Percentiles rank a stretch among this genome's conserved stretches.
Evolutionary conservation across 1,140 invertebrate species (phyloP).

Genomic region (Drosophila fuyamai): DNA sequence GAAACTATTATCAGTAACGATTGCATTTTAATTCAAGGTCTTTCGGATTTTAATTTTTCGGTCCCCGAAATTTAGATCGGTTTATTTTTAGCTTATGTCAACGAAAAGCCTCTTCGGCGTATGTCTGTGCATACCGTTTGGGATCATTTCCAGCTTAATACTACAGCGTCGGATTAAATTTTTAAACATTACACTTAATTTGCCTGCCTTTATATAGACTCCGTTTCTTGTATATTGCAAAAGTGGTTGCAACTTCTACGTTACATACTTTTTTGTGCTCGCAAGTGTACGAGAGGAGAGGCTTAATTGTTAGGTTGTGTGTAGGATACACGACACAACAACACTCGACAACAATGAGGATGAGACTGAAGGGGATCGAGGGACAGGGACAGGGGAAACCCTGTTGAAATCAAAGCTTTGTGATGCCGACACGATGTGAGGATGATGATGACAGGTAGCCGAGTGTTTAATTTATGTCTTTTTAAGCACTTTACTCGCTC

Average conservation of each 20-base stretch:
- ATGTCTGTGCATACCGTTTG: no score
- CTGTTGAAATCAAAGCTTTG: slow-evolving; percentile 82
- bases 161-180: background rate
- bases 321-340: slow-evolving; percentile 73
- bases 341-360: slow-evolving; percentile 66
- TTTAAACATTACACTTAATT: background rate
- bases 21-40: no score
- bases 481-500: slow-evolving; percentile 72
- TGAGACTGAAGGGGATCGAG: slow-evolving; percentile 12
- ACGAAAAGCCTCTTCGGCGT: no score
- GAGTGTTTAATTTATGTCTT: slow-evolving; percentile 83
- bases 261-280: slow-evolving; percentile 33
- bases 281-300: slow-evolving; percentile 50
- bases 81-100: no score
- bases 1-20: background rate
- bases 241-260: slow-evolving; percentile 56
- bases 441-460: slow-evolving; percentile 80
- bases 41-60: background rate
- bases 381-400: slow-evolving; percentile 26
- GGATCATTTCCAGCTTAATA: background rate
- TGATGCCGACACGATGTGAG: slow-evolving; percentile 71
- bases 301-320: slow-evolving; percentile 78
- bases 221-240: slow-evolving; percentile 32
- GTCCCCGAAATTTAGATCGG: background rate
- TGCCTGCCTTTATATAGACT: background rate